Evolutionary conservation across 2,113 vertebrate species (phyloP).

Genomic region (Solea senegalensis): DNA sequence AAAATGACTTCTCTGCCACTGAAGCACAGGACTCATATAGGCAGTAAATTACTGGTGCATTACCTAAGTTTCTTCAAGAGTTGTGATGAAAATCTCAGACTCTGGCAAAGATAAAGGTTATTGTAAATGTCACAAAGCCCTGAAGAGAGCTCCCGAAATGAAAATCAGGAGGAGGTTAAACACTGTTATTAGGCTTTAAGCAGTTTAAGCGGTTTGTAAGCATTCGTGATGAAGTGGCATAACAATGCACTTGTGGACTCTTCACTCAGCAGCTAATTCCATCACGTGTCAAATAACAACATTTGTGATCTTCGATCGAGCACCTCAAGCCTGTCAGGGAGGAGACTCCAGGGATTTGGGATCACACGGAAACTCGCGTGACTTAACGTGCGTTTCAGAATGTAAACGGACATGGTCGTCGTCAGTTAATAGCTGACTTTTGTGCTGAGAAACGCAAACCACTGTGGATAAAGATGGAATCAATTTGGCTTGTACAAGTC

Average conservation of each 20-base stretch:
- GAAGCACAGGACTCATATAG: constrained; percentile 23
- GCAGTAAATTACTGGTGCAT: constrained; percentile 32
- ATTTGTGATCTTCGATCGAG: no score
- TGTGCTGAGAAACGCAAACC: no score
- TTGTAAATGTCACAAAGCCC: not conserved
- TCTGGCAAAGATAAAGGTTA: not conserved
- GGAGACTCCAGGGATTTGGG: no score
- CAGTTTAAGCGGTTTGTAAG: not conserved
- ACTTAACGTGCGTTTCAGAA: no score
- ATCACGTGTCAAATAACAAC: not conserved
- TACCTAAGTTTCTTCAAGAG: not conserved
- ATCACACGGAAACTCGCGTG: no score
- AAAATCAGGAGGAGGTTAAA: not conserved
- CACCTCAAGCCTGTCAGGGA: no score
- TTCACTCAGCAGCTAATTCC: not conserved
- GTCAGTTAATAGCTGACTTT: no score
- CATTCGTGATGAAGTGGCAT: not conserved
- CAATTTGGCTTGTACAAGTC: no score
- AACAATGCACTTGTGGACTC: not conserved
- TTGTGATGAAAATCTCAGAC: not conserved
- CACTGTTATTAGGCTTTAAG: not conserved
- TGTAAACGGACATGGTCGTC: no score
- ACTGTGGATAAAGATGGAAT: no score
- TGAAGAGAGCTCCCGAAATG: not conserved
- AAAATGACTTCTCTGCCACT: constrained; percentile 30